Evolutionary conservation across 2,888 invertebrate genomes (phyloP).

Genomic region (Caenorhabditis zanzibari): DNA sequence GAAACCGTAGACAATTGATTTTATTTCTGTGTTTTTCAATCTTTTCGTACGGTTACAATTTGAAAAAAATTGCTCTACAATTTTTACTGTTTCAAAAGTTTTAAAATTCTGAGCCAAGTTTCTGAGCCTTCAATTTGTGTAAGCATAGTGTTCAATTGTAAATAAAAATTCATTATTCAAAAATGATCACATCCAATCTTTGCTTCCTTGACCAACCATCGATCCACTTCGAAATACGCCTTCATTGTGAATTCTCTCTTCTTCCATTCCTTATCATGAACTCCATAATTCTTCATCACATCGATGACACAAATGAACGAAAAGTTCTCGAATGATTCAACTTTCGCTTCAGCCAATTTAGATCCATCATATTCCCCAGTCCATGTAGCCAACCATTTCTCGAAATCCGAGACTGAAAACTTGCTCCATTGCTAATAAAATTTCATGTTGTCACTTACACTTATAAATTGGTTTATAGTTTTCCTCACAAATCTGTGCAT

Average conservation of each 20-base stretch:
- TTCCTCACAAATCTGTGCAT: conserved; percentile 26
- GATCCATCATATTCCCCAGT: conserved; percentile 11
- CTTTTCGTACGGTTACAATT: no score
- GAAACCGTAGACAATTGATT: no score
- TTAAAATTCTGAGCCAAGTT: no score
- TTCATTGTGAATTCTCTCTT: conserved; percentile 29
- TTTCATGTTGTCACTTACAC: no score
- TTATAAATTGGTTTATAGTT: conserved; percentile 17
- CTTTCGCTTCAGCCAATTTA: background rate
- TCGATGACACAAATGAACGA: conserved; percentile 14
- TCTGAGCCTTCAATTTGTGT: no score
- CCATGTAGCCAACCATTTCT: conserved; percentile 6
- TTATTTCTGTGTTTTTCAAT: no score
- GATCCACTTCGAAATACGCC: conserved; percentile 15
- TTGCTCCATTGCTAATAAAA: background rate
- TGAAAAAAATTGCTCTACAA: no score
- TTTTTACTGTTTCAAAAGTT: no score
- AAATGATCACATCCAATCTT: conserved; percentile 30
- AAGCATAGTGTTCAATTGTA: background rate
- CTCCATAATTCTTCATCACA: conserved; percentile 23
- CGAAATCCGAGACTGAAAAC: conserved; percentile 23
- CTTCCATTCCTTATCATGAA: conserved; percentile 19
- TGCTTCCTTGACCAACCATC: conserved; percentile 21
- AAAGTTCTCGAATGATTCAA: conserved; percentile 21
- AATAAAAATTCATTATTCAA: background rate